phyloP scores from a whole-genome alignment of 2,888 invertebrate genomes.

The Epiblema foenella region DNA sequence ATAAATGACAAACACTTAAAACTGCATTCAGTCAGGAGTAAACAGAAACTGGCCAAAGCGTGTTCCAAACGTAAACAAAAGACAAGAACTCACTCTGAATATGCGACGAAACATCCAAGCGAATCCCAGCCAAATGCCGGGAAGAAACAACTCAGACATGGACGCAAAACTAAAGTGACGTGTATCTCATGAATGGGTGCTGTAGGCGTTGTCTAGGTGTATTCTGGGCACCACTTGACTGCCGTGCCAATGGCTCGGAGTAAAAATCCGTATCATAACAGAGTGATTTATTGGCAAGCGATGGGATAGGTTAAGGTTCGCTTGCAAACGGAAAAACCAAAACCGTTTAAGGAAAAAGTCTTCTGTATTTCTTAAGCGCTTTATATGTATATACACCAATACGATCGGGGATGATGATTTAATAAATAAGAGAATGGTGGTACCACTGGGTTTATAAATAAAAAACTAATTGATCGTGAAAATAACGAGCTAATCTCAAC shows the following conservation, averaged over 20 bases:
- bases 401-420: too few species aligned
- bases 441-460: too few species aligned
- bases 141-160: constrained; percentile 58
- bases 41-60: not conserved
- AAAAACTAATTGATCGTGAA: too few species aligned
- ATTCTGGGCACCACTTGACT: constrained; percentile 79
- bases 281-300: constrained; percentile 73
- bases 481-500: too few species aligned
- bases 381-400: too few species aligned
- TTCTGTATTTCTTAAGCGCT: too few species aligned
- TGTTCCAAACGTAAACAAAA: constrained; percentile 16
- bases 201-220: constrained; percentile 75
- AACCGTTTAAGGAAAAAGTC: not conserved
- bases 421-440: too few species aligned
- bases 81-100: constrained; percentile 62
- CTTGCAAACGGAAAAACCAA: not conserved
- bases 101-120: constrained; percentile 66
- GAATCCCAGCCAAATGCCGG: constrained; percentile 40
- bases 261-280: constrained; percentile 77
- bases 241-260: constrained; percentile 72
- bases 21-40: not conserved
- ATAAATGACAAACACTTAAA: not conserved
- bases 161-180: constrained; percentile 64
- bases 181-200: constrained; percentile 72
- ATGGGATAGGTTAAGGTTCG: constrained; percentile 61